phyloP scores from a whole-genome alignment of 2,113 vertebrate species.

The Scomber scombrus region DNA sequence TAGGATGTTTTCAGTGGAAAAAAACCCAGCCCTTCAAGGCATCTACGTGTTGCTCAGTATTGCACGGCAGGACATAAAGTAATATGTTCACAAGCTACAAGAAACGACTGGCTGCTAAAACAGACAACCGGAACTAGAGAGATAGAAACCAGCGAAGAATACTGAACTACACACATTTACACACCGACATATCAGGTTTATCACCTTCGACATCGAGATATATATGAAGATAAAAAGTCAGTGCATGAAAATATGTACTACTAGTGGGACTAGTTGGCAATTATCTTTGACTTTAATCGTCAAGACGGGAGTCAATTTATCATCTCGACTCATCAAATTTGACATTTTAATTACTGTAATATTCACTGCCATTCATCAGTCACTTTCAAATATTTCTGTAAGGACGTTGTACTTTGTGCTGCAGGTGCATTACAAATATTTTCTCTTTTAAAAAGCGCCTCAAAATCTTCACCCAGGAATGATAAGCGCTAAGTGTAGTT shows the following conservation, averaged over 20 bases:
- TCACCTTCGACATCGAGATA: background rate
- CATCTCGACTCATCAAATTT: background rate
- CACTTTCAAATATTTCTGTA: background rate
- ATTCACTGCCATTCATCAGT: constrained; percentile 26
- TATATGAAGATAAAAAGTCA: constrained; percentile 3
- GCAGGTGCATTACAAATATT: constrained; percentile 21
- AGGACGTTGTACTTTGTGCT: background rate
- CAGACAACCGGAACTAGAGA: background rate
- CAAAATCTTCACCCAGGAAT: constrained; percentile 11
- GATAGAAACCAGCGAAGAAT: background rate
- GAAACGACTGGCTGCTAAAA: background rate
- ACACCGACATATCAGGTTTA: background rate
- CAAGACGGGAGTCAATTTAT: background rate
- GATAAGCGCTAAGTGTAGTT: constrained; percentile 55
- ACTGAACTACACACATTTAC: background rate
- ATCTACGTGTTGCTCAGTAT: constrained; percentile 22
- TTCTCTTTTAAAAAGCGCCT: background rate
- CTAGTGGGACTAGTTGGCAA: background rate
- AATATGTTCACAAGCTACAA: constrained; percentile 6
- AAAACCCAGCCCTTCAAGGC: constrained; percentile 3
- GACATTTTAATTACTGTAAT: background rate
- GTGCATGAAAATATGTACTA: background rate
- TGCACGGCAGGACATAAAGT: constrained; percentile 9
- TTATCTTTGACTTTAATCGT: background rate
- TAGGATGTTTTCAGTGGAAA: background rate